Percentiles rank a stretch among this genome's conserved stretches.
phyloP scores from a whole-genome alignment of 2,113 vertebrate genomes.

The Laticauda colubrina region DNA sequence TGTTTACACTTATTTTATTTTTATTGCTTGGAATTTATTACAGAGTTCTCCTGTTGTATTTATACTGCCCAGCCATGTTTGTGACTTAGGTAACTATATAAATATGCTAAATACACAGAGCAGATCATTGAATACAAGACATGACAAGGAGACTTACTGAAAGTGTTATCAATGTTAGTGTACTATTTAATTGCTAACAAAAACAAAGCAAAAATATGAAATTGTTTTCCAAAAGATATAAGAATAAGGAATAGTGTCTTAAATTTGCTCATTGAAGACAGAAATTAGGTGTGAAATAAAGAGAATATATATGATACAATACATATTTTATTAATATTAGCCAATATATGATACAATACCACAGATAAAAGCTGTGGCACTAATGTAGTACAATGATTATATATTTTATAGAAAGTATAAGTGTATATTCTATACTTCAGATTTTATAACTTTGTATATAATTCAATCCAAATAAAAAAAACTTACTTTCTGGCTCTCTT shows the following conservation, averaged over 20 bases:
- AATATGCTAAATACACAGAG: neutral
- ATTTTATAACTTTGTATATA: neutral
- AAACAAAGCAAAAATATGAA: neutral
- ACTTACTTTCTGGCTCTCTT: constrained; percentile 69
- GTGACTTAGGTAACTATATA: neutral
- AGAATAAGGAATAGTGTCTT: neutral
- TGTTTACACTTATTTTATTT: neutral
- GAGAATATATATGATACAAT: neutral
- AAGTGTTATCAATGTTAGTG: neutral
- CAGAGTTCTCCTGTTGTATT: neutral
- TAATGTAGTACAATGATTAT: neutral
- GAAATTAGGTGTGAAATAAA: neutral
- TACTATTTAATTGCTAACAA: neutral
- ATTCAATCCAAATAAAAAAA: constrained; percentile 16
- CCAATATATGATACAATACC: neutral
- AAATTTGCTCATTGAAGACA: neutral
- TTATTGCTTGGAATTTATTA: neutral
- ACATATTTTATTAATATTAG: neutral
- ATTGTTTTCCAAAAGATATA: neutral
- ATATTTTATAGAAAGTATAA: neutral
- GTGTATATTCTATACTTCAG: neutral
- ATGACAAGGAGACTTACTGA: neutral
- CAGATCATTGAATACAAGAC: neutral
- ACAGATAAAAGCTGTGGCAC: neutral
- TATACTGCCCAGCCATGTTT: neutral